Evolutionary conservation across 2,888 invertebrate species (phyloP), one percentile per base, ranked within the genome.

Genomic region (Myopa tessellatipennis): DNA sequence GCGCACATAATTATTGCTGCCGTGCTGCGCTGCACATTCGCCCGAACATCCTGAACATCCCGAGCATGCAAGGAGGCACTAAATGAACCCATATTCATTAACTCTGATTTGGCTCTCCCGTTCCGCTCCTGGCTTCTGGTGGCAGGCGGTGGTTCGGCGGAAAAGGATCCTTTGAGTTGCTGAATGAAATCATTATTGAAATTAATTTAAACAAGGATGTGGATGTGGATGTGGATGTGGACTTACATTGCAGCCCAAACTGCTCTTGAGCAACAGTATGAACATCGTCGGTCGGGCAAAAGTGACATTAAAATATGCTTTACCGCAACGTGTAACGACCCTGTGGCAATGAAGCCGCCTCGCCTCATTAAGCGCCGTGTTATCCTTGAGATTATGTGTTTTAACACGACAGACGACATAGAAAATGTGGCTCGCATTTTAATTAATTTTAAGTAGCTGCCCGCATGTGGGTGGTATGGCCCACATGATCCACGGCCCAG

Each of bases 381-480:
- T 69, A 69, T 75, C 60, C 68, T 74, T 58, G 74, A 50, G 75
- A 75, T 75, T 75, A 75, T 75, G 75, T 75, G 75, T 75, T 75
- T 75, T 75, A 75, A 75, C 75, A 74, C 79, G 72, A 78, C 83
- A 78, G 60, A 75, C 78, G 83, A 83, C 86, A 83, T 80, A 84
- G 82, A 82, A 83, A 86, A 85, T 84, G 85, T 85, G 83, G 83
- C 82, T 83, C 82, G 87, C 85, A 86, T 86, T 86, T 86, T 87
- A 86, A 86, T 86, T 86, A 86, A 87, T 86, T 75, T 68, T 65
- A 74, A 74, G 73, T 16, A 70, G 70, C 38, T 55, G 55, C 6
- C 10, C 26, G 67, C 36, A 74, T 16, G 52, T 71, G 61, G 14
- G 61, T 50, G 16, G 38, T 26, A 26, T 26, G 26, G 26, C 26